phyloP scores from a whole-genome alignment of 1,140 invertebrate genomes.

The Drosophila simulans region DNA sequence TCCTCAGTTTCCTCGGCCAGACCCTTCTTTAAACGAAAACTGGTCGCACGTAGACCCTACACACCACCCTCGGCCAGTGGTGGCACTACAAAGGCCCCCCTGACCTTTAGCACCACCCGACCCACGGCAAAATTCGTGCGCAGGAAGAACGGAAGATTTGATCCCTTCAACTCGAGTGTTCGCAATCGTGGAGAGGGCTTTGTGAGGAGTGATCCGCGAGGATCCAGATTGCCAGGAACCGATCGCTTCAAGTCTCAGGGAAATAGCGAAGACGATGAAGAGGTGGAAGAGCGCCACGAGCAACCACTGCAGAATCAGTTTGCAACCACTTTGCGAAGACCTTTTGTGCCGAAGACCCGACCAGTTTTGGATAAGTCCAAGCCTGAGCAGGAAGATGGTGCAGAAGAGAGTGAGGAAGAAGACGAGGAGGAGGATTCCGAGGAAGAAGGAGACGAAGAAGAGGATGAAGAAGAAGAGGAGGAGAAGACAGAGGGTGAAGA shows the following conservation, averaged over 20 bases:
- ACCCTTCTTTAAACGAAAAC: slow-evolving; percentile 70
- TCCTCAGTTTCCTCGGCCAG: slow-evolving; percentile 22
- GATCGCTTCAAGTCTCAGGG: slow-evolving; percentile 58
- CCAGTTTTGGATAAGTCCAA: background rate
- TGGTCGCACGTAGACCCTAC: slow-evolving; percentile 69
- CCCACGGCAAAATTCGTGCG: slow-evolving; percentile 72
- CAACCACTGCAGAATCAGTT: slow-evolving; percentile 33
- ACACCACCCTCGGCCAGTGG: slow-evolving; percentile 20
- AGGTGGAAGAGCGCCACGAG: slow-evolving; percentile 45
- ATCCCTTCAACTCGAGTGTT: slow-evolving; percentile 74
- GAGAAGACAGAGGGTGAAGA: slow-evolving; percentile 9
- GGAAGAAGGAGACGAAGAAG: slow-evolving; percentile 39
- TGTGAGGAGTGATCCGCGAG: slow-evolving; percentile 71
- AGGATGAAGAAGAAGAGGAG: slow-evolving; percentile 33
- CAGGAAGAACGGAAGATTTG: slow-evolving; percentile 73
- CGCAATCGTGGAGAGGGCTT: slow-evolving; percentile 70
- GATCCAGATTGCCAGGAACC: slow-evolving; percentile 53
- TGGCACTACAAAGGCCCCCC: slow-evolving; percentile 30
- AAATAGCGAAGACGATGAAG: slow-evolving; percentile 75
- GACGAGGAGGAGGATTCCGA: slow-evolving; percentile 44
- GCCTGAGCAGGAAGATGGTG: slow-evolving; percentile 4
- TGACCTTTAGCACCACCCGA: slow-evolving; percentile 41
- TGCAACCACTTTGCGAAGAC: slow-evolving; percentile 34
- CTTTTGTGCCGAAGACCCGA: slow-evolving; percentile 46
- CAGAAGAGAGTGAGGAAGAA: slow-evolving; percentile 37